Percentiles rank a stretch among this genome's conserved stretches.
Conservation (phyloP, 2,888 invertebrate species). For the Homarus gammarus region DNA sequence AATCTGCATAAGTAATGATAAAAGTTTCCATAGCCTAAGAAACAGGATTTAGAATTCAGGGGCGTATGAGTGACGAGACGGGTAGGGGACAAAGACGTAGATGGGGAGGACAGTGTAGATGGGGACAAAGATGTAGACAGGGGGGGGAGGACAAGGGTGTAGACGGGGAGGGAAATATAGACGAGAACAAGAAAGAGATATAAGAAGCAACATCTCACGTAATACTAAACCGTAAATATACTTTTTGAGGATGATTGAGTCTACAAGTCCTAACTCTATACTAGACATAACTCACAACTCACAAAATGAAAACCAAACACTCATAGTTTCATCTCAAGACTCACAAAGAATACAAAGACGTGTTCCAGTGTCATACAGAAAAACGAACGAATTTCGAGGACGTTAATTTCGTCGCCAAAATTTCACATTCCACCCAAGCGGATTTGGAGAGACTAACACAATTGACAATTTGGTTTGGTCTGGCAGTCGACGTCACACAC, state of each 20-base stretch:
- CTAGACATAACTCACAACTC: no score
- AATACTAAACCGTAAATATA: no score
- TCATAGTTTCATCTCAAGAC: not conserved
- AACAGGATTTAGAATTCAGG: not conserved
- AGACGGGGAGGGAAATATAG: not conserved
- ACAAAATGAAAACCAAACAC: no score
- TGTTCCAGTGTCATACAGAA: not conserved
- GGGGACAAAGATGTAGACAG: not conserved
- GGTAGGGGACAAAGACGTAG: not conserved
- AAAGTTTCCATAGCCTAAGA: not conserved
- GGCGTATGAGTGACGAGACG: not conserved
- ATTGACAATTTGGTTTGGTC: not conserved
- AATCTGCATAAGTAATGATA: conserved; percentile 14
- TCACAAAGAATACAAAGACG: not conserved
- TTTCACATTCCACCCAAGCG: not conserved
- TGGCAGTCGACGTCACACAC: not conserved
- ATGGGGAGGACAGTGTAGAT: no score
- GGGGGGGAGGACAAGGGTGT: not conserved
- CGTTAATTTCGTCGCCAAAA: not conserved
- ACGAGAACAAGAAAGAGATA: no score
- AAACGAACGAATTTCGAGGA: not conserved
- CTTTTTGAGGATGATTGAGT: no score
- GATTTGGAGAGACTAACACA: not conserved
- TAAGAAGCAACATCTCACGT: no score
- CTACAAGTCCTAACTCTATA: no score